phyloP scores from a whole-genome alignment of 2,113 vertebrate species.

The Pongo pygmaeus region DNA sequence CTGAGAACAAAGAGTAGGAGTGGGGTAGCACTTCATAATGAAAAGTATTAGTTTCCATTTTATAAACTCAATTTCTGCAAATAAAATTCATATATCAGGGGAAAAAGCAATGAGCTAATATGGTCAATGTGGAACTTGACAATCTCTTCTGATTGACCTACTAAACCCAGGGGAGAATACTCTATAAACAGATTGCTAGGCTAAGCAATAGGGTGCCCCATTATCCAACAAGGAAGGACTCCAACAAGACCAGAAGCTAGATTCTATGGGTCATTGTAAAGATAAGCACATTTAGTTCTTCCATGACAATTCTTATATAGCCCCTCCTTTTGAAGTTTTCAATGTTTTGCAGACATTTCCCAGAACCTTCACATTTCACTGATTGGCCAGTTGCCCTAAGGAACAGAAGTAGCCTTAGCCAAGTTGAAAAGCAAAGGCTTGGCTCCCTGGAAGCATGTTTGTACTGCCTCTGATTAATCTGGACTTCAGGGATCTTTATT shows the following conservation, averaged over 20 bases:
- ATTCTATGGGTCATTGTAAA: not conserved
- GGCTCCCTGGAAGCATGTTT: not conserved
- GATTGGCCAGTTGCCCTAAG: not conserved
- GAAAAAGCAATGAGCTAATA: not conserved
- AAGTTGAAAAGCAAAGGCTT: not conserved
- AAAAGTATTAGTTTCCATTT: not conserved
- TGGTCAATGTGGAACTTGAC: not conserved
- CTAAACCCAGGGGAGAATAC: not conserved
- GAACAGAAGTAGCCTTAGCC: not conserved
- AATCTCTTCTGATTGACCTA: not conserved
- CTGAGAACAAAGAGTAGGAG: not conserved
- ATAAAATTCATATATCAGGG: not conserved
- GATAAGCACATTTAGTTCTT: not conserved
- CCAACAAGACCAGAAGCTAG: not conserved
- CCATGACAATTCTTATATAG: accelerated
- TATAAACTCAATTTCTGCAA: not conserved
- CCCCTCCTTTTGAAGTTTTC: not conserved
- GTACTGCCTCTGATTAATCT: not conserved
- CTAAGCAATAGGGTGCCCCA: not conserved
- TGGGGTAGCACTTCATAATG: not conserved
- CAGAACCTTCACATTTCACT: not conserved
- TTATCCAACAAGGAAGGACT: not conserved
- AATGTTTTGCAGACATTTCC: not conserved
- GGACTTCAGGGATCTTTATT: not conserved
- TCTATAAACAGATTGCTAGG: not conserved